Evolutionary conservation across 2,888 invertebrate species (phyloP).

Genomic region (Lumbricus terrestris): DNA sequence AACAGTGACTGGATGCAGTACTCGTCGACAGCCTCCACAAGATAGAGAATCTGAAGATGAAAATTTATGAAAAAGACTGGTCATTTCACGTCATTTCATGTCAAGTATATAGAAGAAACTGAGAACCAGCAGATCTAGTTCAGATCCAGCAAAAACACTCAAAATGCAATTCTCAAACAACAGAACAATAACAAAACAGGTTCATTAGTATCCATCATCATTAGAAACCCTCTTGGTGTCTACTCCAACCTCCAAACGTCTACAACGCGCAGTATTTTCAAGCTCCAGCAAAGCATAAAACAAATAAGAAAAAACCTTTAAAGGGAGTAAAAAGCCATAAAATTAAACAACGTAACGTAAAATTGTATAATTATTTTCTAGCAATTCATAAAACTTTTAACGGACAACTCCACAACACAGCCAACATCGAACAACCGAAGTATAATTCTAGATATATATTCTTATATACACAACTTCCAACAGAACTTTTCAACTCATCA

Average conservation of each 20-base stretch:
- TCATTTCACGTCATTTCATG: no score
- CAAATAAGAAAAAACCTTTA: neutral
- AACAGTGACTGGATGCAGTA: conserved; percentile 90
- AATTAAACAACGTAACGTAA: no score
- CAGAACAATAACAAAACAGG: neutral
- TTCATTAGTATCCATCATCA: no score
- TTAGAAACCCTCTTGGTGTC: no score
- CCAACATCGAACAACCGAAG: no score
- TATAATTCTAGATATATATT: no score
- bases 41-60: conserved; percentile 70
- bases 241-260: neutral
- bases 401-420: neutral
- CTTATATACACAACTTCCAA: neutral
- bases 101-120: neutral
- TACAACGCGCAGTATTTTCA: neutral
- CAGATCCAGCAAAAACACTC: conserved; percentile 6
- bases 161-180: neutral
- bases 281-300: neutral
- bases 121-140: neutral
- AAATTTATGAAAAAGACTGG: neutral
- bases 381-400: no score
- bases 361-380: neutral
- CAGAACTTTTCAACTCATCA: neutral
- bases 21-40: conserved; percentile 96
- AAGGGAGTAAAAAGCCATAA: neutral